A percentile compares a stretch with the other conserved stretches of the same genome.
These are phyloP conservation scores for Microplitis mediator DNA, from an alignment of 1,140 invertebrate species.

Conservation along the genomic window DNA sequence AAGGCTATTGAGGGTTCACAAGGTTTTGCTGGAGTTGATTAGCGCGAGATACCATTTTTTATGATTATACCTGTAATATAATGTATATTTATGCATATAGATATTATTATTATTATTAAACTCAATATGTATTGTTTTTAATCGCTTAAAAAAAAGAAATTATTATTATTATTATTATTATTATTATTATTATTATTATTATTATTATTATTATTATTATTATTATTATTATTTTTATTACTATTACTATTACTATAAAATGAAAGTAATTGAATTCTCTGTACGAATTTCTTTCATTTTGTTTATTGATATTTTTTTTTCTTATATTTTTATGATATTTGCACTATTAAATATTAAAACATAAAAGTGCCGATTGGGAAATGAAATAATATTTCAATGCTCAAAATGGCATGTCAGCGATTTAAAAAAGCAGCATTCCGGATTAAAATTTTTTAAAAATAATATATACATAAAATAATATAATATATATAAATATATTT, in stretches of 20 bases:
- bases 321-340: no score
- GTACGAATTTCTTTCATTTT: no score
- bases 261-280: no score
- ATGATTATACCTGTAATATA: slow-evolving; percentile 64
- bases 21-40: slow-evolving; percentile 98
- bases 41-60: slow-evolving; percentile 64
- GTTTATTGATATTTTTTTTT: no score
- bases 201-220: no score
- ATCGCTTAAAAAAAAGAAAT: not conserved
- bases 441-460: not conserved
- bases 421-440: not conserved
- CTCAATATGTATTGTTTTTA: slow-evolving; percentile 36
- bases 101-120: slow-evolving; percentile 34
- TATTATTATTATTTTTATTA: no score
- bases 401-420: not conserved
- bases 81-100: slow-evolving; percentile 57
- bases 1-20: slow-evolving; percentile 98
- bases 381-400: no score
- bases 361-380: no score
- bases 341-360: no score
- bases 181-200: no score
- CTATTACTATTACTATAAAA: no score
- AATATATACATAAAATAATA: not conserved
- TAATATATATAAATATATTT: not conserved
- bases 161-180: no score